Conservation (phyloP, 2,797 vertebrate species). For the Crossoptilon crossoptilon region DNA sequence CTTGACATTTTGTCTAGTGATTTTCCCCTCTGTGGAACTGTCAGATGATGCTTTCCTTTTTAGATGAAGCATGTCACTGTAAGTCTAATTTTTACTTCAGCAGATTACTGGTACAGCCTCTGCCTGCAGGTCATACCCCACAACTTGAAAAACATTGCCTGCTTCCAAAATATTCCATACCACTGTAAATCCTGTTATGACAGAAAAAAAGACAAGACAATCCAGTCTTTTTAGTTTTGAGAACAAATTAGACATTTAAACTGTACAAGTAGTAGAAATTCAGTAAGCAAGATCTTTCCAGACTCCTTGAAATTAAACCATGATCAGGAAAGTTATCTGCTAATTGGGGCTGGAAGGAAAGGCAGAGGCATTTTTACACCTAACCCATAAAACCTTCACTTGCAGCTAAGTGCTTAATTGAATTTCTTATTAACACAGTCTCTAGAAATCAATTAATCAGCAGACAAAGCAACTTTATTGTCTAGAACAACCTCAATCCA, state of each 20-base stretch:
- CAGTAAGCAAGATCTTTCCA: not conserved
- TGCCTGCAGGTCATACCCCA: not conserved
- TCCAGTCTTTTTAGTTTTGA: not conserved
- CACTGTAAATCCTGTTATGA: not conserved
- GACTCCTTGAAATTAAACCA: not conserved
- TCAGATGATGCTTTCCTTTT: not conserved
- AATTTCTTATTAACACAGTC: constrained; percentile 15
- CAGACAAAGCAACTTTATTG: not conserved
- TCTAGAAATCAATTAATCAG: constrained; percentile 21
- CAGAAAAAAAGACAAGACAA: not conserved
- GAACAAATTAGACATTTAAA: constrained; percentile 6
- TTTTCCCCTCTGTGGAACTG: not conserved
- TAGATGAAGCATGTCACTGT: not conserved
- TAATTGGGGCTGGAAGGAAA: not conserved
- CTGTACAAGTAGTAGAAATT: not conserved
- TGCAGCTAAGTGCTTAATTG: not conserved
- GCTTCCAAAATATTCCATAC: not conserved
- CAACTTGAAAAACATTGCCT: not conserved
- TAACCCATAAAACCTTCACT: not conserved
- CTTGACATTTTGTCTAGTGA: not conserved
- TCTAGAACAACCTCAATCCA: not conserved
- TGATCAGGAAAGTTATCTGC: not conserved
- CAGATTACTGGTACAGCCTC: not conserved
- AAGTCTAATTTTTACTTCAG: not conserved
- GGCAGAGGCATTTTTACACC: not conserved